Percentiles rank a stretch among this genome's conserved stretches.
phyloP scores from a whole-genome alignment of 2,797 vertebrate genomes.

The Leptoclinus maculatus region DNA sequence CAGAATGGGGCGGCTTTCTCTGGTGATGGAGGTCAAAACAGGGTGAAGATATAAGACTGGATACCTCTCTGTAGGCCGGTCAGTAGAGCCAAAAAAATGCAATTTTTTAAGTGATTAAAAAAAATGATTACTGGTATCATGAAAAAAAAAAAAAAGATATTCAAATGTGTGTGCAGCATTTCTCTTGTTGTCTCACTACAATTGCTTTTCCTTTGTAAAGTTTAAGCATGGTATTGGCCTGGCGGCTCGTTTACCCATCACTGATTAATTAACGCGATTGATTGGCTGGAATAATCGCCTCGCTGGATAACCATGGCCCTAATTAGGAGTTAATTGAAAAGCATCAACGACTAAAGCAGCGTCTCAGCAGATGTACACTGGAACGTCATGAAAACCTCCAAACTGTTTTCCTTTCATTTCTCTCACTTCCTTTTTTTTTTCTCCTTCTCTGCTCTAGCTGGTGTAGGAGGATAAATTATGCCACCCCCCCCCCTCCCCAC shows the following conservation, averaged over 20 bases:
- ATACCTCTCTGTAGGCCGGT: background rate
- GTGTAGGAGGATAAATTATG: conserved; percentile 41
- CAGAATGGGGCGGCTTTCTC: conserved; percentile 24
- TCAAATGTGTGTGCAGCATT: background rate
- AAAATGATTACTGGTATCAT: background rate
- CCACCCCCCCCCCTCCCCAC: conserved; percentile 3
- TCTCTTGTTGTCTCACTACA: conserved; percentile 21
- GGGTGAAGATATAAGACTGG: conserved; percentile 30
- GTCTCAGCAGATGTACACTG: conserved; percentile 33
- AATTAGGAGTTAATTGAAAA: conserved; percentile 79
- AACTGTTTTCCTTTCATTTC: conserved; percentile 37
- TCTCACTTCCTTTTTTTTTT: background rate
- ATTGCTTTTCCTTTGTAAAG: conserved; percentile 29
- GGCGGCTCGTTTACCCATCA: conserved; percentile 64
- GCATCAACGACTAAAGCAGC: conserved; percentile 66
- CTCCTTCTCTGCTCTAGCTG: conserved; percentile 26
- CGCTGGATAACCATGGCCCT: conserved; percentile 61
- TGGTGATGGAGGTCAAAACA: conserved; percentile 50
- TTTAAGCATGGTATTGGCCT: conserved; percentile 42
- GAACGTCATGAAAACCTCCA: conserved; percentile 30
- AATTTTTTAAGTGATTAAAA: background rate
- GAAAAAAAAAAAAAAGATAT: background rate
- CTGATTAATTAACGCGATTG: conserved; percentile 75
- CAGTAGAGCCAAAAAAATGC: background rate
- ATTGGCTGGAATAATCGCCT: conserved; percentile 76